Conservation (phyloP, 2,888 invertebrate genomes). For the Drosophila merina region DNA sequence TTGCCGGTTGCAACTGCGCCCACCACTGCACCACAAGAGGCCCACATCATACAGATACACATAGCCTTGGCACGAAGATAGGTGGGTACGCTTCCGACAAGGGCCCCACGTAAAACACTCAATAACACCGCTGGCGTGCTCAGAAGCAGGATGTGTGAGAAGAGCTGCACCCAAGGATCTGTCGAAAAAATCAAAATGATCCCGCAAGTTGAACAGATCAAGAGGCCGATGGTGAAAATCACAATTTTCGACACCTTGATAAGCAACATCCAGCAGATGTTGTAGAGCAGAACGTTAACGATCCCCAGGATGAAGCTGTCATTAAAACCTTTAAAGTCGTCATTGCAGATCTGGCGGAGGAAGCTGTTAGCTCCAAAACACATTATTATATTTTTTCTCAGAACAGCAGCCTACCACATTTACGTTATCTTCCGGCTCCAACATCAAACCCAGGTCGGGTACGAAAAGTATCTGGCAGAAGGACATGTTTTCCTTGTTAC, state of each 20-base stretch:
- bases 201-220: slow-evolving; percentile 47
- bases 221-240: slow-evolving; percentile 48
- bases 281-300: slow-evolving; percentile 49
- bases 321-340: slow-evolving; percentile 47
- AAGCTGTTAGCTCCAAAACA: too few species aligned
- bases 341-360: slow-evolving; percentile 50
- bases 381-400: too few species aligned
- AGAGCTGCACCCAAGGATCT: slow-evolving; percentile 26
- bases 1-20: slow-evolving; percentile 53
- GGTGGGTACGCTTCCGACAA: slow-evolving; percentile 62
- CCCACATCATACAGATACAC: slow-evolving; percentile 61
- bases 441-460: not conserved
- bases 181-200: slow-evolving; percentile 44
- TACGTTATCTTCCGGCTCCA: slow-evolving; percentile 43
- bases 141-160: slow-evolving; percentile 48
- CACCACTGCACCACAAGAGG: slow-evolving; percentile 58
- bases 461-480: slow-evolving; percentile 47
- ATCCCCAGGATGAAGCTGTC: slow-evolving; percentile 60
- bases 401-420: slow-evolving; percentile 21
- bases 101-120: slow-evolving; percentile 59
- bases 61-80: slow-evolving; percentile 59
- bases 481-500: slow-evolving; percentile 25
- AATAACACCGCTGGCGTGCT: slow-evolving; percentile 55
- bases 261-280: slow-evolving; percentile 51
- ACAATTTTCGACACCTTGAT: slow-evolving; percentile 47